These are phyloP conservation scores for Etheostoma spectabile DNA, from an alignment of 2,113 vertebrate species.

Conservation along the genomic window DNA sequence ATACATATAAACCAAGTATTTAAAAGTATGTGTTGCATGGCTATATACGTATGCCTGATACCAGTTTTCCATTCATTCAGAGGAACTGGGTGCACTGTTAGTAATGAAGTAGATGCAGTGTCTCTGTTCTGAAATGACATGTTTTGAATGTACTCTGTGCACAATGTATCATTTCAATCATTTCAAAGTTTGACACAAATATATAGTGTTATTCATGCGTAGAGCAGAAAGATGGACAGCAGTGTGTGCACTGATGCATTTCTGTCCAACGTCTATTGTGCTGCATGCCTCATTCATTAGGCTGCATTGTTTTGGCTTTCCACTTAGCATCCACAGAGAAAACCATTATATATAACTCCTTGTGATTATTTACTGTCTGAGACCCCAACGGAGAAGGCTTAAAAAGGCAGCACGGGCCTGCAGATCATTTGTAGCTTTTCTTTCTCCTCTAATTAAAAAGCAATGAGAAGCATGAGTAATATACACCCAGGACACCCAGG, in stretches of 20 bases:
- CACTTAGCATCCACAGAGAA: slow-evolving; percentile 45
- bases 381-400: slow-evolving; percentile 36
- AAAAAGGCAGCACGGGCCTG: slow-evolving; percentile 32
- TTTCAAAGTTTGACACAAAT: slow-evolving; percentile 36
- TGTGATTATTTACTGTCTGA: slow-evolving; percentile 61
- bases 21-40: background rate
- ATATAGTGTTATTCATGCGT: slow-evolving; percentile 35
- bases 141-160: slow-evolving; percentile 8
- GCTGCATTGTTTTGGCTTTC: slow-evolving; percentile 52
- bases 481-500: slow-evolving; percentile 31
- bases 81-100: background rate
- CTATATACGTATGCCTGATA: background rate
- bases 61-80: background rate
- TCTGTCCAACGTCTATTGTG: slow-evolving; percentile 57
- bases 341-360: slow-evolving; percentile 53
- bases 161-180: slow-evolving; percentile 47
- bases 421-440: slow-evolving; percentile 47
- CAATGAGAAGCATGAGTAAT: slow-evolving; percentile 46
- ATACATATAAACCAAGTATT: background rate
- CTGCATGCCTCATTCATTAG: slow-evolving; percentile 53
- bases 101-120: slow-evolving; percentile 10
- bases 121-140: slow-evolving; percentile 10
- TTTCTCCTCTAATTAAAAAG: slow-evolving; percentile 59
- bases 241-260: slow-evolving; percentile 43
- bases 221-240: slow-evolving; percentile 47